Base-by-base conservation (phyloP, 2,797 vertebrate species). In the Amniataba percoides region DNA sequence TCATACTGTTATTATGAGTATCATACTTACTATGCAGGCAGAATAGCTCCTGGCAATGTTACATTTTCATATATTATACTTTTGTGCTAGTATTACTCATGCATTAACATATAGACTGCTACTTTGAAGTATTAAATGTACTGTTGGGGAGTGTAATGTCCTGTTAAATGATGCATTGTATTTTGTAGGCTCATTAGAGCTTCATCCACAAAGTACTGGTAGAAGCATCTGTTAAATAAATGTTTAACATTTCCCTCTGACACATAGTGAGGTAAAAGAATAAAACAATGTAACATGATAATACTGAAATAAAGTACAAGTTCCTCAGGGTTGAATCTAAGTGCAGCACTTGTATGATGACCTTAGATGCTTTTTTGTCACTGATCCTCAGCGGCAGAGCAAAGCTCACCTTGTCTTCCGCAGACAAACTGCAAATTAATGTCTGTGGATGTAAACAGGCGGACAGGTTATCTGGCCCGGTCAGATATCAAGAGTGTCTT, bases 401-500 rank as follows among this genome's bases (percentile, higher is more conserved):
- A 57, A 72, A 58, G 52, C n/a, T 77, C 27, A 45, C 65, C 77
- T 72, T 53, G 52, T 73, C 65, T 78, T 74, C 62, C 57, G 34
- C 4, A 25, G 40, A 52, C 64, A 72, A 61, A 46, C 78, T 49
- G 72, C n/a, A 81, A 83, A 82, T 74, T 14, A 71, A 70, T 59
- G 49, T 71, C 57, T 65, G 0, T 81, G 67, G 48, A 73, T 65
- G 57, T 78, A 78, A 88, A 87, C 81, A 85, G 81, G 87, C 71
- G 57, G 85, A 79, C 64, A 85, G 45, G 83, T 88, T 79, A 86
- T 83, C 77, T 71, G 59, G 68, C 81, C 76, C 16, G 62, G 71
- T 82, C 81, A 81, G 73, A 85, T 90, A 83, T 91, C 79, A 88
- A 77, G 83, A 87, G 84, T 72, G 68, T 66, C 76, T 88, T 69